Evolutionary conservation across 2,113 vertebrate species (phyloP).

Genomic region (Poeciliopsis occidentalis): DNA sequence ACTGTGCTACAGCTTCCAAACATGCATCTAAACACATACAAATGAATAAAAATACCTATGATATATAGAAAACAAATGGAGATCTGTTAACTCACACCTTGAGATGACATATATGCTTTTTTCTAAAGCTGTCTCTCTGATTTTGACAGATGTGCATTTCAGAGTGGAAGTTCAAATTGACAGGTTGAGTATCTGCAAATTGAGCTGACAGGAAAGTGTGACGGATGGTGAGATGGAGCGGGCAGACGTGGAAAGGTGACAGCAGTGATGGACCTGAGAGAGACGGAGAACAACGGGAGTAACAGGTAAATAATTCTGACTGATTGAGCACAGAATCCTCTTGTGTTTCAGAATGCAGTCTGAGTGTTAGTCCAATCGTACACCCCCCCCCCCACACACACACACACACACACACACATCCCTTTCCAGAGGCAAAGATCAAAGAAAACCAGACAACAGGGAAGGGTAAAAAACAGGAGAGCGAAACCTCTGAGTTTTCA

Average conservation of each 20-base stretch:
- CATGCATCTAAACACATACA: neutral
- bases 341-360: neutral
- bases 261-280: constrained; percentile 1
- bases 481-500: neutral
- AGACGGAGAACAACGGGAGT: neutral
- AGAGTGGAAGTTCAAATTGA: constrained; percentile 1
- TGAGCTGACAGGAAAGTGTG: neutral
- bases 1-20: neutral
- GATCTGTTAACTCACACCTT: neutral
- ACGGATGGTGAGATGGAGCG: neutral
- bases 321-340: neutral
- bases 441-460: neutral
- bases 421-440: neutral
- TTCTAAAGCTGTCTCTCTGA: neutral
- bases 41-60: neutral
- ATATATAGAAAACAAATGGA: neutral
- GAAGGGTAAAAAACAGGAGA: neutral
- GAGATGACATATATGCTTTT: neutral
- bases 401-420: too few species aligned
- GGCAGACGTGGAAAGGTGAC: neutral
- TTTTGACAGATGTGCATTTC: constrained; percentile 3
- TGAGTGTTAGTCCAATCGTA: neutral
- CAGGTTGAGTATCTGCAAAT: constrained; percentile 1
- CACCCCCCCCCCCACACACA: neutral
- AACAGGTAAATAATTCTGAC: neutral